Base-by-base conservation (phyloP, 2,888 invertebrate genomes). In the Clanis bilineata region DNA sequence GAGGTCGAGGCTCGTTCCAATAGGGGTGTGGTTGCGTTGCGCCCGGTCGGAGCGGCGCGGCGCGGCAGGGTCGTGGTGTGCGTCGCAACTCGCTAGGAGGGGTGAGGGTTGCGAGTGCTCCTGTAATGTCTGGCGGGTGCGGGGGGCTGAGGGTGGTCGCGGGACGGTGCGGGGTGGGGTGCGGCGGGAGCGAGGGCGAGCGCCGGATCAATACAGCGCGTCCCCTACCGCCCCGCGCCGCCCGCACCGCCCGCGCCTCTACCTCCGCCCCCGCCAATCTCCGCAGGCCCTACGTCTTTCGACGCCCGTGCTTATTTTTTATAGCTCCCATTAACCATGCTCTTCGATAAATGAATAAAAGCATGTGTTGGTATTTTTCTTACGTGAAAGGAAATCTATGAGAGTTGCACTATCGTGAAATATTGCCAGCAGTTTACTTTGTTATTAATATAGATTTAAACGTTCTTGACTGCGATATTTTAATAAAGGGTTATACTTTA, bases 241-340 rank as follows among this genome's bases (percentile, higher is more conserved):
- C 64, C 74, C 77, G 67, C 75, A 70, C 71, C 79, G 73, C 82
- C 80, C 83, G 73, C 79, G 77, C 60, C 62, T 72, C 67, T n/a
- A n/a, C n/a, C n/a, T n/a, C 64, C 71, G 68, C 76, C 81, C 82
- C 88, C 80, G 77, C 85, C 90, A 88, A 88, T 88, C 90, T 88
- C 88, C 88, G 83, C 89, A 82, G 84, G 88, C 86, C 88, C 87
- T 86, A 81, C 87, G 86, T 90, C 91, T 91, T 90, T 90, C 90
- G 85, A 90, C 91, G 88, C 89, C 86, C 80, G 81, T 83, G 86
- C 88, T 90, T 86, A 84, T 88, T 90, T 90, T 91, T 90, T 89
- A 90, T 84, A 86, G 87, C 82, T 71, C 79, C 85, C 86, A 88
- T 90, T 89, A 90, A 87, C 82, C 83, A 80, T 84, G 79, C 85